Conservation (phyloP, 1,140 invertebrate species). For the Sesamia nonagrioides region DNA sequence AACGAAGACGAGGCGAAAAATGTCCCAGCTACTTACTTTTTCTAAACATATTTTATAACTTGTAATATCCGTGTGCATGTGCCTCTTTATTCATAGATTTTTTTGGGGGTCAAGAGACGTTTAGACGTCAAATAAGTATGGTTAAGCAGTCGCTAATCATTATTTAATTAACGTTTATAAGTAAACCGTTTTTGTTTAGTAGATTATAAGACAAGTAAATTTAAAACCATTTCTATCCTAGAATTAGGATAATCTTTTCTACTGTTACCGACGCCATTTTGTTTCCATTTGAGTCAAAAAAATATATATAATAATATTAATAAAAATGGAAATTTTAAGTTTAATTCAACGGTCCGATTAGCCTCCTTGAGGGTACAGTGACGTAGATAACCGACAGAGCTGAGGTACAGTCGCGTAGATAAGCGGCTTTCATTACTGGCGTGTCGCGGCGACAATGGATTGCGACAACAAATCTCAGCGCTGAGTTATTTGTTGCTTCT, state of each 20-base stretch:
- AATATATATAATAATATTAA: conserved; percentile 29
- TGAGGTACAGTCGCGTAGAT: conserved; percentile 64
- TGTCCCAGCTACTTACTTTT: no score
- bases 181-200: no score
- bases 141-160: no score
- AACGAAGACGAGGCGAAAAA: no score
- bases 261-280: not conserved
- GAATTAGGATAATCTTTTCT: no score
- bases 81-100: no score
- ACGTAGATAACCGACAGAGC: conserved; percentile 62
- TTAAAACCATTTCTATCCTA: no score
- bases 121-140: no score
- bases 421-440: conserved; percentile 71
- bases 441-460: conserved; percentile 67
- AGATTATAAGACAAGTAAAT: not conserved
- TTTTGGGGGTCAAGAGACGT: no score
- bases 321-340: conserved; percentile 54
- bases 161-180: no score
- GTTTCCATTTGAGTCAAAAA: not conserved
- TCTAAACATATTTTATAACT: no score
- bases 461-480: conserved; percentile 67
- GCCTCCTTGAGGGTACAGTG: conserved; percentile 64
- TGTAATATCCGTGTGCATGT: no score
- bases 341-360: conserved; percentile 62
- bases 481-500: conserved; percentile 63